Evolutionary conservation across 2,888 invertebrate genomes (phyloP), one percentile per base, ranked within the genome.

Genomic region (Psylliodes chrysocephalus): DNA sequence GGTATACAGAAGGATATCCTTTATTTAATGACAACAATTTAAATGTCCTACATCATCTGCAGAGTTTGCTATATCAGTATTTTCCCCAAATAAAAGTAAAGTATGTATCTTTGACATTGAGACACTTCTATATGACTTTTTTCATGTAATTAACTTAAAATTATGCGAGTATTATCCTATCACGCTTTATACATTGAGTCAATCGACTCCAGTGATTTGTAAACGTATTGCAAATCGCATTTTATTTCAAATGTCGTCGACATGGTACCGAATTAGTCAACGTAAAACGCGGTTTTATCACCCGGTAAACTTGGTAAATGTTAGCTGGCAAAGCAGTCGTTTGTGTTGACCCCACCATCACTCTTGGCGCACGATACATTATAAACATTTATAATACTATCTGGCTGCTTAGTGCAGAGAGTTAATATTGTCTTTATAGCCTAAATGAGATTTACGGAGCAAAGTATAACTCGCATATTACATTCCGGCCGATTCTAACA

Each of bases 391-490:
- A 68, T 69, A 67, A 69, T 66, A 59, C 64, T 66, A 69, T 63
- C 56, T 62, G 59, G 53, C 57, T 66, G 64, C 62, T 64, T 51
- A 66, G 52, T 64, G 63, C 69, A 67, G 64, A 73, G 76, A 77
- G 78, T 80, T 81, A 81, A 81, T 81, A 81, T 80, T 78, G 80
- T 78, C 79, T 80, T 81, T 80, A 81, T 78, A 75, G 78, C 76
- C 73, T 75, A 68, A 74, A 75, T 71, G 77, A 80, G 79, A 81
- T 81, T 81, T 80, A 80, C 78, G 75, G 71, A 77, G 76, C 75
- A 72, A 74, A 77, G 75, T 76, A 75, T 78, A 75, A 76, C 76
- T 78, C 76, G 79, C 77, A 79, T 80, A 80, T 80, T 81, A 78
- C 79, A 81, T 81, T 80, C 80, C 79, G 69, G 67, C 73, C 68